Conservation (phyloP, 2,797 vertebrate genomes). For the Gouania willdenowi region DNA sequence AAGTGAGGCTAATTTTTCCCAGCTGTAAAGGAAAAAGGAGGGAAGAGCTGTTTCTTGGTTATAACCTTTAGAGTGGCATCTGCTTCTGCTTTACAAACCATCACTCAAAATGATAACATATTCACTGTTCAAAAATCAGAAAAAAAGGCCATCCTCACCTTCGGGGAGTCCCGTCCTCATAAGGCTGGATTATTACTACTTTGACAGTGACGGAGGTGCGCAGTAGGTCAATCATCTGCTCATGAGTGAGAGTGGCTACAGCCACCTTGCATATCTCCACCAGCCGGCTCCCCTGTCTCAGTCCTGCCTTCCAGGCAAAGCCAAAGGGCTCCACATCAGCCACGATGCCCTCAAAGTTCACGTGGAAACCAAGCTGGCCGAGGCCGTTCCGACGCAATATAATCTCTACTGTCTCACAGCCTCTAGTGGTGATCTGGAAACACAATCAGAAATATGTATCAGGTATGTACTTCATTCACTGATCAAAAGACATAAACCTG, state of each 20-base stretch:
- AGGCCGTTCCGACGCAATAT: conserved; percentile 88
- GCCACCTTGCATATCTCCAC: conserved; percentile 98
- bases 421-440: conserved; percentile 86
- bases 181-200: conserved; percentile 94
- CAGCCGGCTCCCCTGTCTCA: conserved; percentile 93
- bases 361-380: conserved; percentile 95
- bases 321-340: conserved; percentile 96
- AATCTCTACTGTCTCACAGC: conserved; percentile 94
- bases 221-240: conserved; percentile 97
- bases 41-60: conserved; percentile 1
- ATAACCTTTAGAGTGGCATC: conserved; percentile 11
- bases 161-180: conserved; percentile 89
- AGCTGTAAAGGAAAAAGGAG: conserved; percentile 14
- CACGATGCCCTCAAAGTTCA: conserved; percentile 97
- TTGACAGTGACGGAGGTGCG: conserved; percentile 91
- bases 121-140: neutral
- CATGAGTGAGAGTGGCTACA: conserved; percentile 92
- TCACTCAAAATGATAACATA: neutral
- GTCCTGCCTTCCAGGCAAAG: conserved; percentile 94
- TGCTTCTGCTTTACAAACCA: conserved; percentile 7
- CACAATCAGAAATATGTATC: neutral
- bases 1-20: conserved; percentile 45
- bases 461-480: neutral
- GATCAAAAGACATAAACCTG: neutral
- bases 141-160: conserved; percentile 71